Base-by-base conservation (phyloP, 2,113 vertebrate species). In the Laticauda laticaudata region DNA sequence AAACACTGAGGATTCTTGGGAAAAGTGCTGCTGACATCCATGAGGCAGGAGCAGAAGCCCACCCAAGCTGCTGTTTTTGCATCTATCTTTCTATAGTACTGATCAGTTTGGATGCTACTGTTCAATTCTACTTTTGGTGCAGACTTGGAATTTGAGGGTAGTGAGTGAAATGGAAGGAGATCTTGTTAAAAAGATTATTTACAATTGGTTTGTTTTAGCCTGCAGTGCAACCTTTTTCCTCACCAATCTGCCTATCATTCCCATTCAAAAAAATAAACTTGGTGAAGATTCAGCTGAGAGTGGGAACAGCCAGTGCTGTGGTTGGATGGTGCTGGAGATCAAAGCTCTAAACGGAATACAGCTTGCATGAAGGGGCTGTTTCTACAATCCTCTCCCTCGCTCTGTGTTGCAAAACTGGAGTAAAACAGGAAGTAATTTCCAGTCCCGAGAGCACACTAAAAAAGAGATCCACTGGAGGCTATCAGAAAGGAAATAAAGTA, bases 21-120 rank as follows among this genome's bases (percentile, higher is more conserved):
- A 53, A 6, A 94, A 91, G 59, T 24, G 48, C 90, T 94, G 0
- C 61, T 43, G 0, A 23, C 4, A 23, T 45, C 56, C 11, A 10
- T 48, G 86, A 75, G 34, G 9, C 87, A 86, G 54, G 23, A 90
- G 2, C 12, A 90, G 64, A 43, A 87, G 89, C 89, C 89, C 89
- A 93, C 75, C 55, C 75, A 93, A 21, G 75, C 89, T 90, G 75
- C 29, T 53, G 4, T 18, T 29, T 92, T 92, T 57, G 55, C 56
- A 90, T 86, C 2, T 0, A 0, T 48, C 20, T 94, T 93, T 93
- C 26, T 48, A 93, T 88, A 89, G 86, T 91, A 55, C 34, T 48
- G 39, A 23, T 89, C 15, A 53, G 64, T 86, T 64, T 43, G 90
- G 54, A 4, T n/a, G n/a, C 45, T 86, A 55, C 0, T 0, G 85